These are phyloP conservation scores for Atlantisia rogersi DNA, from an alignment of 2,113 vertebrate genomes.

Conservation along the genomic window DNA sequence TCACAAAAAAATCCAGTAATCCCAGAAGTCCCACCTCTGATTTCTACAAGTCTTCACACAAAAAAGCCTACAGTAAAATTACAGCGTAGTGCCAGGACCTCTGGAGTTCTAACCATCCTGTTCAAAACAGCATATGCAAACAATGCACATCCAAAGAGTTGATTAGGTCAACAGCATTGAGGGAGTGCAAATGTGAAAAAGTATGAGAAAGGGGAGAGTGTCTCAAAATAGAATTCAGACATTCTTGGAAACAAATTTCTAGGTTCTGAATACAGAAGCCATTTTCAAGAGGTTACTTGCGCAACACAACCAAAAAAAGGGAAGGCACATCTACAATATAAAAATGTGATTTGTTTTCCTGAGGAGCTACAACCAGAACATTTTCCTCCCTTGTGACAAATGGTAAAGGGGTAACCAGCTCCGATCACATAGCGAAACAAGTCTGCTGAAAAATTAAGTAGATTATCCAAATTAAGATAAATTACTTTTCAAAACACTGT, in stretches of 20 bases:
- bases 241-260: neutral
- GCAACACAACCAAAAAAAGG: neutral
- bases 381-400: conserved; percentile 8
- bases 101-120: neutral
- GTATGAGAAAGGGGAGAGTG: rapidly evolving
- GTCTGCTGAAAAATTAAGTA: neutral
- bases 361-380: neutral
- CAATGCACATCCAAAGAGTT: neutral
- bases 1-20: neutral
- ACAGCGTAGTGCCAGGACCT: neutral
- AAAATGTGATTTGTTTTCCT: neutral
- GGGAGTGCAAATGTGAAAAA: neutral
- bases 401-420: neutral
- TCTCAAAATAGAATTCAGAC: neutral
- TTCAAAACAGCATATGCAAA: neutral
- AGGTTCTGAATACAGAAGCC: neutral
- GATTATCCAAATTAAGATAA: conserved; percentile 30
- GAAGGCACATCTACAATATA: neutral
- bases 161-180: neutral
- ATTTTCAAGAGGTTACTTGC: neutral
- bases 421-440: conserved; percentile 19
- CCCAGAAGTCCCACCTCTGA: neutral
- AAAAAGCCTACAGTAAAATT: neutral
- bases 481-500: neutral
- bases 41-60: neutral